phyloP scores from a whole-genome alignment of 1,140 invertebrate species.

The Aricia agestis region DNA sequence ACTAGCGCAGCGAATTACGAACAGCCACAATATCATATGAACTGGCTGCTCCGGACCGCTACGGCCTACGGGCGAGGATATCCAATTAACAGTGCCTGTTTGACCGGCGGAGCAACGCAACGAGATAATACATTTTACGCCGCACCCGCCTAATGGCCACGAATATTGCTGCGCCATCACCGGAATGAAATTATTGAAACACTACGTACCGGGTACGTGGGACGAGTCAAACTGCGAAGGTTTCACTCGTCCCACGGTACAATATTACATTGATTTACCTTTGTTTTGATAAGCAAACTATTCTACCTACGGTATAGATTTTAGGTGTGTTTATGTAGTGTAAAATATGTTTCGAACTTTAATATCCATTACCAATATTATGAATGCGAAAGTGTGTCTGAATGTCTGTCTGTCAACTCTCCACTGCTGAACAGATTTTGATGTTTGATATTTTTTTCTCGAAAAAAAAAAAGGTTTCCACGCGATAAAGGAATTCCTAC shows the following conservation, averaged over 20 bases:
- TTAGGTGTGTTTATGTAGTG: too few relatives aligned
- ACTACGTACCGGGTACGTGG: not conserved
- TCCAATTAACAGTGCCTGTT: conserved; percentile 25
- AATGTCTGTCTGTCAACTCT: too few relatives aligned
- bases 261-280: too few relatives aligned
- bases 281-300: too few relatives aligned
- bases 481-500: too few relatives aligned
- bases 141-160: not conserved
- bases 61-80: conserved; percentile 15
- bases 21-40: conserved; percentile 1
- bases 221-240: not conserved
- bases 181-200: conserved; percentile 12
- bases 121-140: conserved; percentile 19
- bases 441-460: too few relatives aligned
- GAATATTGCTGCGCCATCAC: conserved; percentile 9
- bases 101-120: conserved; percentile 25
- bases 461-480: too few relatives aligned
- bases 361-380: too few relatives aligned
- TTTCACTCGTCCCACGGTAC: too few relatives aligned
- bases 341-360: not conserved
- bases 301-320: too few relatives aligned
- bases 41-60: conserved; percentile 11
- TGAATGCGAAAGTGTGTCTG: too few relatives aligned
- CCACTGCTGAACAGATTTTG: too few relatives aligned
- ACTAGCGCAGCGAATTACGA: not conserved